A percentile compares a stretch with the other conserved stretches of the same genome.
Evolutionary conservation across 1,140 invertebrate species (phyloP).

Genomic region (Gonioctena quinquepunctata): DNA sequence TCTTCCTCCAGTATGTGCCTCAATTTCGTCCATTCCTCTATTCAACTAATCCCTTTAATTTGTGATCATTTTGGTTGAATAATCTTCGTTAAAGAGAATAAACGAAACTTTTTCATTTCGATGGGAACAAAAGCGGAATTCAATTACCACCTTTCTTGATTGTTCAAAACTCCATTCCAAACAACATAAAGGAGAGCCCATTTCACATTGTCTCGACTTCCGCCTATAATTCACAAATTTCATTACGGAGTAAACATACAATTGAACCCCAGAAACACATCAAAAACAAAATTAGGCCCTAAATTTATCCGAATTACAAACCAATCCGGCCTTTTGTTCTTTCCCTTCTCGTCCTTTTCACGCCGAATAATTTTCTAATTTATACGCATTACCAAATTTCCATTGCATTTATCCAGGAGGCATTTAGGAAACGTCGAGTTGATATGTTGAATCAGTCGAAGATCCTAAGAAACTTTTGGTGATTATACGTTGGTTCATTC

Average conservation of each 20-base stretch:
- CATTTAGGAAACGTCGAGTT: not conserved
- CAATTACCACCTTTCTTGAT: slow-evolving; percentile 3
- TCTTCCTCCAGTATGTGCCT: too few relatives aligned
- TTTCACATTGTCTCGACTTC: slow-evolving; percentile 11
- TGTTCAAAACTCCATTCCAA: slow-evolving; percentile 1
- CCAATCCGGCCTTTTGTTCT: slow-evolving; percentile 16
- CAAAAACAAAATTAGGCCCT: slow-evolving; percentile 11
- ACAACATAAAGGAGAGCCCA: slow-evolving; percentile 10
- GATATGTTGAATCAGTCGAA: too few relatives aligned
- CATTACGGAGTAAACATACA: slow-evolving; percentile 19
- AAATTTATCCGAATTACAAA: slow-evolving; percentile 19
- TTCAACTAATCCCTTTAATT: too few relatives aligned
- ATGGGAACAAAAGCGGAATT: slow-evolving; percentile 5
- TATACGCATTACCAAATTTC: slow-evolving; percentile 22
- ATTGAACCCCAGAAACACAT: slow-evolving; percentile 13
- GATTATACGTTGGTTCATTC: too few relatives aligned
- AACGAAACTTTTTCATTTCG: not conserved
- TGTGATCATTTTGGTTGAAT: not conserved
- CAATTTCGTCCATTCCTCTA: too few relatives aligned
- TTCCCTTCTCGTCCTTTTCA: slow-evolving; percentile 4
- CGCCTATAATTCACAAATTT: slow-evolving; percentile 12
- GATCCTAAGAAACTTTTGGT: too few relatives aligned
- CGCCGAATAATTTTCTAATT: slow-evolving; percentile 19
- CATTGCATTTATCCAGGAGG: slow-evolving; percentile 4
- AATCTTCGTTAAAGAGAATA: too few relatives aligned